Percentiles rank a stretch among this genome's conserved stretches.
These are phyloP conservation scores for Hydrochoerus hydrochaeris DNA, from an alignment of 2,113 vertebrate genomes.

Conservation along the genomic window DNA sequence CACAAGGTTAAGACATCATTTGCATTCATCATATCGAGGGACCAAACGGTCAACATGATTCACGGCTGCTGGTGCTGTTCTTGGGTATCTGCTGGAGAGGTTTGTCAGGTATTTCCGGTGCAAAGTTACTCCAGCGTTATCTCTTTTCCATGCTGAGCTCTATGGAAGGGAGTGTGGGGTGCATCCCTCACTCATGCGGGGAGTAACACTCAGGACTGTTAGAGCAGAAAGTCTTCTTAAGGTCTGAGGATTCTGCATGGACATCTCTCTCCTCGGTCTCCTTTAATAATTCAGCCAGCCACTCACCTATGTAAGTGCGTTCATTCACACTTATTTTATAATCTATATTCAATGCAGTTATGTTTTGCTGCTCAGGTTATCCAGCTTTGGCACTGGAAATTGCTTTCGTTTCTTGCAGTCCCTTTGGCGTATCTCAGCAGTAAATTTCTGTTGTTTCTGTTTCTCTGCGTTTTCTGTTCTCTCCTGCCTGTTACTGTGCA, in stretches of 20 bases:
- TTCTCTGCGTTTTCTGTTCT: background rate
- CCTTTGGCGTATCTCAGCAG: background rate
- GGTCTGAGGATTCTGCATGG: background rate
- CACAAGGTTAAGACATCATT: background rate
- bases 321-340: background rate
- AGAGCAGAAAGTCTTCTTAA: background rate
- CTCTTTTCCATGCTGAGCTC: background rate
- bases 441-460: background rate
- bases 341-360: background rate
- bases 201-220: background rate
- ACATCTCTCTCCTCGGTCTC: background rate
- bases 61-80: background rate
- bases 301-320: background rate
- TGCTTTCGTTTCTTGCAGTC: rapidly evolving
- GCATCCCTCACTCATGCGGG: background rate
- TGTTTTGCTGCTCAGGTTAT: background rate
- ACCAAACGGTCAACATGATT: background rate
- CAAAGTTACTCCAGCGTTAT: too few relatives aligned
- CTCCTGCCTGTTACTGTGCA: background rate
- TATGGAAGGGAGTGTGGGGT: background rate
- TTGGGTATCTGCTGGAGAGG: background rate
- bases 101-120: background rate
- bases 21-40: background rate
- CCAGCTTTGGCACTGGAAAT: background rate
- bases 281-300: background rate